A percentile compares a stretch with the other conserved stretches of the same genome.
These are phyloP conservation scores for Aplodontia rufa DNA, from an alignment of 2,113 vertebrate species.

Conservation along the genomic window DNA sequence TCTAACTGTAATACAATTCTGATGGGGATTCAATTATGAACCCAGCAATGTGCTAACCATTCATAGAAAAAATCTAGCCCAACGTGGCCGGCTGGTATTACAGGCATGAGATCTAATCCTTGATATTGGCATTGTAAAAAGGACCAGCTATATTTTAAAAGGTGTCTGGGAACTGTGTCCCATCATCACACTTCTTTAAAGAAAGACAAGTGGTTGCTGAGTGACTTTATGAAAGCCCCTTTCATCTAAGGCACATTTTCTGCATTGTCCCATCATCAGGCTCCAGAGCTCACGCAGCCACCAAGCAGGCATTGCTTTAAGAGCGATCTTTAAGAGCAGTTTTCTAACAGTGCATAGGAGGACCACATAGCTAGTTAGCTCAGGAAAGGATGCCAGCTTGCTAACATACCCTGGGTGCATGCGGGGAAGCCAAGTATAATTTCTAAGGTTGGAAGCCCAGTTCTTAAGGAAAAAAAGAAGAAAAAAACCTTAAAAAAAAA, in stretches of 20 bases:
- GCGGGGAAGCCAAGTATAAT: conserved; percentile 77
- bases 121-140: not conserved
- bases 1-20: not conserved
- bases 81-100: not conserved
- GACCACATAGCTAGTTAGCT: conserved; percentile 74
- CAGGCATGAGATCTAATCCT: not conserved
- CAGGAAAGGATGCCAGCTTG: conserved; percentile 73
- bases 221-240: conserved; percentile 13
- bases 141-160: not conserved
- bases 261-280: not conserved
- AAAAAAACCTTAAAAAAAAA: conserved; percentile 6
- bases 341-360: conserved; percentile 72
- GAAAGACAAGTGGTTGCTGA: conserved; percentile 20
- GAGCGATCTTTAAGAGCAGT: conserved; percentile 63
- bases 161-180: conserved; percentile 46
- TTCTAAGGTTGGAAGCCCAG: conserved; percentile 79
- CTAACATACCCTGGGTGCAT: conserved; percentile 72
- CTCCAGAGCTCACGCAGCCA: conserved; percentile 48
- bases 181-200: not conserved
- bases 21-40: not conserved
- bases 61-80: not conserved
- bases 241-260: not conserved
- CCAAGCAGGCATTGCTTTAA: conserved; percentile 53
- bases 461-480: conserved; percentile 59
- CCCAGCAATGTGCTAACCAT: not conserved